Evolutionary conservation across 2,113 vertebrate genomes (phyloP), one percentile per base, ranked within the genome.

Genomic region (Pimephales promelas): DNA sequence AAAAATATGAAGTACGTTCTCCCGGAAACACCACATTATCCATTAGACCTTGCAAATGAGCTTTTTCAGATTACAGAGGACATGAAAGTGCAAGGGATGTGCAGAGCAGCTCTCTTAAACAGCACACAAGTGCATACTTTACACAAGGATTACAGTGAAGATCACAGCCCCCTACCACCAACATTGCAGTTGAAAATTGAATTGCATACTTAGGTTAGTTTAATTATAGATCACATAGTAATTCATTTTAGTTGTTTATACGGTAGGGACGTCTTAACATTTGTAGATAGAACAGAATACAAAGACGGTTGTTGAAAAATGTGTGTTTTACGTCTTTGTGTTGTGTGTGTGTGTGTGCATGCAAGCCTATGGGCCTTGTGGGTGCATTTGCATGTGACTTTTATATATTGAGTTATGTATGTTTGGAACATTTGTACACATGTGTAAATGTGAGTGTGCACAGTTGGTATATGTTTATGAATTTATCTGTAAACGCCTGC

Each of bases 61-160:
- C n/a, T 56, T 56, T 57, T 83, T 79, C 34, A 66, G 56, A 73
- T 79, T 36, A 83, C 40, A 77, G 76, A 86, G 34, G 49, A 77
- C 36, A 77, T 75, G 28, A 49, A 74, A 10, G 56, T 79, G 28
- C 49, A 57, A 57, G 34, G 31, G 56, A 64, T 79, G 56, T 64
- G 11, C 57, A 62, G 57, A 83, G 16, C 36, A 52, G 64, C 61
- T 71, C 22, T 54, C n/a, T 73, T 28, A 54, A 73, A 79, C 22
- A 6, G 45, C n/a, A 70, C 54, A 54, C 47, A 52, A 26, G 62
- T 61, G 47, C 49, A 43, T 57, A 36, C 59, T 49, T 66, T 56
- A 11, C 59, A 70, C 14, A 80, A 56, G 74, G 31, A 77, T 77
- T 68, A 81, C 71, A 81, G 24, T 62, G 61, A 49, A 49, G 49